phyloP scores from a whole-genome alignment of 1,140 invertebrate genomes.

The Drosophila novamexicana region DNA sequence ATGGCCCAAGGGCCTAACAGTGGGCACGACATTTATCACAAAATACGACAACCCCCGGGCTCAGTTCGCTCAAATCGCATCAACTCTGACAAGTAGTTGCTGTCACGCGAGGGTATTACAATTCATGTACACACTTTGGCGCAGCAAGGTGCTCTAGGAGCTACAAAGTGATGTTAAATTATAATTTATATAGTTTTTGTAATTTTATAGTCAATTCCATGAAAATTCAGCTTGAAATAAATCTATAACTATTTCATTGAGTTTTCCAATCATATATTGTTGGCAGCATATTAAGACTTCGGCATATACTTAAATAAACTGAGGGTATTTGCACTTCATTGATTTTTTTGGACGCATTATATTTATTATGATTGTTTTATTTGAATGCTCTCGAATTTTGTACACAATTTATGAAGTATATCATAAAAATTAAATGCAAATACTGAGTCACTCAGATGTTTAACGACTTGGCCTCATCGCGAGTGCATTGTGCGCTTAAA shows the following conservation, averaged over 20 bases:
- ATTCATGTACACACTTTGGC: neutral
- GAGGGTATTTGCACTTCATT: slow-evolving; percentile 2
- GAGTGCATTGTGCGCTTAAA: slow-evolving; percentile 59
- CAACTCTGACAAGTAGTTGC: neutral
- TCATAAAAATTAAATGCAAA: slow-evolving; percentile 49
- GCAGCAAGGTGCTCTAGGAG: neutral
- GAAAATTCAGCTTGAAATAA: no score
- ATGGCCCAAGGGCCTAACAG: slow-evolving; percentile 15
- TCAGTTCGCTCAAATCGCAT: slow-evolving; percentile 25
- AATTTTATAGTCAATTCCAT: no score
- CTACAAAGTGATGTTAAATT: no score
- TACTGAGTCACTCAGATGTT: slow-evolving; percentile 47
- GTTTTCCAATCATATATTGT: neutral
- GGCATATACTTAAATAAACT: neutral
- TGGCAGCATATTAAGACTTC: neutral
- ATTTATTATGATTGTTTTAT: slow-evolving; percentile 17
- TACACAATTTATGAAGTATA: slow-evolving; percentile 33
- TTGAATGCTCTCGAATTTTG: slow-evolving; percentile 13
- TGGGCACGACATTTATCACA: slow-evolving; percentile 40
- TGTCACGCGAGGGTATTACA: neutral
- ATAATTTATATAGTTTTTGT: no score
- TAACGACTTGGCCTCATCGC: slow-evolving; percentile 38
- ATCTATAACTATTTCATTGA: no score
- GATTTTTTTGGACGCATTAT: neutral
- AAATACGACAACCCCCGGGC: slow-evolving; percentile 14